Evolutionary conservation across 2,797 vertebrate genomes (phyloP).

Genomic region (Acipenser ruthenus): DNA sequence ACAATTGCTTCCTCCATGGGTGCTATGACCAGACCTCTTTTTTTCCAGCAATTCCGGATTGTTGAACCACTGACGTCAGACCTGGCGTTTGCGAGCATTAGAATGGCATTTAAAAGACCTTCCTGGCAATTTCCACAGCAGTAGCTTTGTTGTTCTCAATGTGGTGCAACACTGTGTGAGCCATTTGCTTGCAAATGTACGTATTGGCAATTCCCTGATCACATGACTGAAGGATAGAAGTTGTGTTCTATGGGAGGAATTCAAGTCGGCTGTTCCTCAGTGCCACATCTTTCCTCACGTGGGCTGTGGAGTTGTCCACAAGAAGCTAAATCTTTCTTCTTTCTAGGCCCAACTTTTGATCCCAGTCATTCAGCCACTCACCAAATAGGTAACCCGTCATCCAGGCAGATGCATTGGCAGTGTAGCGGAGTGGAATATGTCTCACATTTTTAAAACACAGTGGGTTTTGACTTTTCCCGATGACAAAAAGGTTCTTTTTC

Average conservation of each 20-base stretch:
- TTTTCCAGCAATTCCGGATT: constrained; percentile 20
- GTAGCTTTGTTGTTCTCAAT: neutral
- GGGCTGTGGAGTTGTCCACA: too few relatives aligned
- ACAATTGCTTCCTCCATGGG: constrained; percentile 18
- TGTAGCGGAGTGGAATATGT: too few relatives aligned
- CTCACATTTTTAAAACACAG: too few relatives aligned
- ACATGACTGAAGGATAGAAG: neutral
- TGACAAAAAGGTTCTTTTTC: too few relatives aligned
- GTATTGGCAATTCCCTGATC: neutral
- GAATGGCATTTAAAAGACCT: neutral
- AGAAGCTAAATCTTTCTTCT: neutral
- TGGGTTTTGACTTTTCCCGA: too few relatives aligned
- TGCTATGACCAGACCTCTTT: constrained; percentile 20
- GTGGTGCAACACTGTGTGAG: neutral
- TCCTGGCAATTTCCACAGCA: neutral
- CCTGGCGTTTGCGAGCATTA: neutral
- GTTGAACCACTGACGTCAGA: constrained; percentile 3
- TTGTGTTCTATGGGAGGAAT: neutral
- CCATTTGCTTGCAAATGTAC: neutral
- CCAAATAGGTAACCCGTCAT: too few relatives aligned
- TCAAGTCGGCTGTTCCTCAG: neutral
- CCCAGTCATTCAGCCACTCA: too few relatives aligned
- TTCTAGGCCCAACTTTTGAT: too few relatives aligned
- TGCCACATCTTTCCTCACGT: neutral
- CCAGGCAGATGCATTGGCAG: too few relatives aligned